These are phyloP conservation scores for Heloderma charlesbogerti DNA, from an alignment of 2,113 vertebrate genomes.

Conservation along the genomic window DNA sequence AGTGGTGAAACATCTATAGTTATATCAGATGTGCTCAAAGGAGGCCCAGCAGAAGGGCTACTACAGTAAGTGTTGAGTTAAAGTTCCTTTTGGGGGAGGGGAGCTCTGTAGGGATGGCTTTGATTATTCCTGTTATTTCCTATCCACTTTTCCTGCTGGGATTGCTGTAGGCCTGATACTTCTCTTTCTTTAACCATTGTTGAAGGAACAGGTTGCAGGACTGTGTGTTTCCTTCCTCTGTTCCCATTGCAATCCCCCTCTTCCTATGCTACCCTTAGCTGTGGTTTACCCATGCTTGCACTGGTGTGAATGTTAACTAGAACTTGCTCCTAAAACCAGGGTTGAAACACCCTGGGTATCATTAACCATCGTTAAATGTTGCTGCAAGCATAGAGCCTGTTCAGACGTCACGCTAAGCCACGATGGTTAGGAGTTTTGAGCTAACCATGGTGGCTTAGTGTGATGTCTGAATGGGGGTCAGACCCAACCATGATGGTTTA, in stretches of 20 bases:
- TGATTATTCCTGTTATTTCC: not conserved
- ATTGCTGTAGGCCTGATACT: too few relatives aligned
- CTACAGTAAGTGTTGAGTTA: conserved; percentile 88
- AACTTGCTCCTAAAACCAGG: not conserved
- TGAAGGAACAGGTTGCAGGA: not conserved
- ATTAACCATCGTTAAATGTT: not conserved
- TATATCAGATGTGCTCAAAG: conserved; percentile 98
- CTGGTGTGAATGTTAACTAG: not conserved
- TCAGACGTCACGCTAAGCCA: too few relatives aligned
- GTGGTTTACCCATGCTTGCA: not conserved
- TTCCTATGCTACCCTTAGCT: not conserved
- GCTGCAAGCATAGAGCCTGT: not conserved
- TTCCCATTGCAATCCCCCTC: not conserved
- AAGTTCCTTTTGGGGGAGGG: rapidly evolving
- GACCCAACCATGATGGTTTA: too few relatives aligned
- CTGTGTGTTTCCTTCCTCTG: not conserved
- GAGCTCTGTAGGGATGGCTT: too few relatives aligned
- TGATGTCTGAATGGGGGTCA: too few relatives aligned
- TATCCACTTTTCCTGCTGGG: not conserved
- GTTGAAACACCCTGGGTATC: not conserved
- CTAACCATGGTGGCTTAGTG: too few relatives aligned
- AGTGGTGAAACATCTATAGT: conserved; percentile 99
- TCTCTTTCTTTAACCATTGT: not conserved
- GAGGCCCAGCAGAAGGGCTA: conserved; percentile 96
- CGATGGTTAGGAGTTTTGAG: too few relatives aligned